Conservation (phyloP, 2,888 invertebrate species). For the Pilophorus perplexus region DNA sequence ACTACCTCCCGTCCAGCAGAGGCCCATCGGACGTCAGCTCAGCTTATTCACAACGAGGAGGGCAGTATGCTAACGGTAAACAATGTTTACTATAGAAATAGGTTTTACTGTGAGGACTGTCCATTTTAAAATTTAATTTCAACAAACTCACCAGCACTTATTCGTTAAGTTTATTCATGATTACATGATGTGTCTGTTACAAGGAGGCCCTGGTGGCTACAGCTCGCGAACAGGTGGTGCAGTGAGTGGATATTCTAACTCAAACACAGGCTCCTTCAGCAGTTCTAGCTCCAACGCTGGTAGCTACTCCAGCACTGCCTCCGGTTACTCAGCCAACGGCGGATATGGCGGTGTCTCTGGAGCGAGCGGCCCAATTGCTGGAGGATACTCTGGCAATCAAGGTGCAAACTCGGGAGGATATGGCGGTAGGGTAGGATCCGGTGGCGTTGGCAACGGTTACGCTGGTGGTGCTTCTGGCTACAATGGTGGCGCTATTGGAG, state of each 20-base stretch:
- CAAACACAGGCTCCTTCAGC: background rate
- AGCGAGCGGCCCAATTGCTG: background rate
- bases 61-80: constrained; percentile 6
- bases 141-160: background rate
- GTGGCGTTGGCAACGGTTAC: constrained; percentile 2
- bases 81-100: background rate
- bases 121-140: background rate
- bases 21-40: constrained; percentile 12
- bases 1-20: constrained; percentile 17
- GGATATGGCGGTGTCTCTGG: background rate
- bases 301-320: constrained; percentile 16
- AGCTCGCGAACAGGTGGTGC: background rate
- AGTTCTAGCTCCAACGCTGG: constrained; percentile 12
- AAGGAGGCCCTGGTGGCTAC: constrained; percentile 1
- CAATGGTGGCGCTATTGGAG: background rate
- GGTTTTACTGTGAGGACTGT: background rate
- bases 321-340: background rate
- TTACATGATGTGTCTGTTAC: background rate
- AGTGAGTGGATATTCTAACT: background rate
- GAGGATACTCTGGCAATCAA: background rate
- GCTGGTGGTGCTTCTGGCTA: constrained; percentile 4
- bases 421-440: background rate
- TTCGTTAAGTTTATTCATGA: background rate
- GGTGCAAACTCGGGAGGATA: constrained; percentile 7
- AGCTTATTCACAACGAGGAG: constrained; percentile 20